Conservation (phyloP, 2,113 vertebrate genomes). For the Fulica atra region DNA sequence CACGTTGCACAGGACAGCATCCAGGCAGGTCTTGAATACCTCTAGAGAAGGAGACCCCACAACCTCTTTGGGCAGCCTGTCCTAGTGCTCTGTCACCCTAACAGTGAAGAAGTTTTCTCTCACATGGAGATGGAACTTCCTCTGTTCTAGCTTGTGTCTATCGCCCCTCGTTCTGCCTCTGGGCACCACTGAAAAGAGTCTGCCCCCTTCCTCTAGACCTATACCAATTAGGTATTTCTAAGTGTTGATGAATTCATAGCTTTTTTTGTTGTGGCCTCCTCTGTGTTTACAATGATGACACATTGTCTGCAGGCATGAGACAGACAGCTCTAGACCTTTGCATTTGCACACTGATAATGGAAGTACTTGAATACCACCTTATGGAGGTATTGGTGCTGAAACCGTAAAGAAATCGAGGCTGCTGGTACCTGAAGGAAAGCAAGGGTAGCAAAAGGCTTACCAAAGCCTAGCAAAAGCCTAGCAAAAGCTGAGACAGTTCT, state of each 20-base stretch:
- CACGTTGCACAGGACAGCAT: too few species aligned
- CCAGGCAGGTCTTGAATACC: too few species aligned
- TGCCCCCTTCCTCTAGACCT: too few species aligned
- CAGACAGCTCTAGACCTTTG: background rate
- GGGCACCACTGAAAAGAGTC: too few species aligned
- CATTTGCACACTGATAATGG: background rate
- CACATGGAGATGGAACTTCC: too few species aligned
- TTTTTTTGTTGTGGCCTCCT: background rate
- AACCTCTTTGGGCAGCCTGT: too few species aligned
- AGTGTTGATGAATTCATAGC: background rate
- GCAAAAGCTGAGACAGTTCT: background rate
- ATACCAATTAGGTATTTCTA: too few species aligned
- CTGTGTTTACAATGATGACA: background rate
- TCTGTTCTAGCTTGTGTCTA: too few species aligned
- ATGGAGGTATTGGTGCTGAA: background rate
- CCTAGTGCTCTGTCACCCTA: too few species aligned
- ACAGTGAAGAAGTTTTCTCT: too few species aligned
- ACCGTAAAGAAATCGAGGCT: background rate
- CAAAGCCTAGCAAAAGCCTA: background rate
- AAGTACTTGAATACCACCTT: fast-evolving
- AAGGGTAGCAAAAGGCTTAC: background rate
- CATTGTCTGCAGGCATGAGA: background rate
- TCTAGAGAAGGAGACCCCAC: too few species aligned
- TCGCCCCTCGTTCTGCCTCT: too few species aligned
- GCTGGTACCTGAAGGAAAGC: background rate